Conservation (phyloP, 1,140 invertebrate genomes). For the Drosophila arizonae region DNA sequence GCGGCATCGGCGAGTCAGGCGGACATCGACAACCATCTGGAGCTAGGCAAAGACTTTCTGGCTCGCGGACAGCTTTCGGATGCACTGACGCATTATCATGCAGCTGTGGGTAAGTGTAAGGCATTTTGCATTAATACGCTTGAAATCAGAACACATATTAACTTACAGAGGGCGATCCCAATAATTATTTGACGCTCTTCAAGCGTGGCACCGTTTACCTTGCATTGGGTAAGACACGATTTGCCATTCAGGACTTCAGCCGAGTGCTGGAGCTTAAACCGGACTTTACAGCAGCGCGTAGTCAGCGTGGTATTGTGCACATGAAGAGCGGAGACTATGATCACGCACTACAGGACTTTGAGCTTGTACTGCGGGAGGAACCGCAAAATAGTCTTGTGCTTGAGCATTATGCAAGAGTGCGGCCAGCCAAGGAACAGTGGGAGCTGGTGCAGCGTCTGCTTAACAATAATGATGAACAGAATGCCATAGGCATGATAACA, state of each 20-base stretch:
- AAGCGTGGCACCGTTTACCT: constrained; percentile 98
- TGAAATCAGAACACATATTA: not conserved
- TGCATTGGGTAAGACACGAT: constrained; percentile 97
- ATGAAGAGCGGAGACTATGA: constrained; percentile 94
- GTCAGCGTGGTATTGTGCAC: constrained; percentile 94
- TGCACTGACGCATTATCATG: constrained; percentile 98
- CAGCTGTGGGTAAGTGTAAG: constrained; percentile 92
- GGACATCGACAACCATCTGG: constrained; percentile 96
- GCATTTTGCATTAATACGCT: too few species aligned
- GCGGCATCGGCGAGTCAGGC: constrained; percentile 86
- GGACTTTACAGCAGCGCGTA: constrained; percentile 94
- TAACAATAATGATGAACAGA: constrained; percentile 86
- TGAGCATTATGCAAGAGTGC: constrained; percentile 86
- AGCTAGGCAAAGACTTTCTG: constrained; percentile 95
- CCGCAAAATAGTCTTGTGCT: constrained; percentile 90
- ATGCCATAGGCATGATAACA: constrained; percentile 88
- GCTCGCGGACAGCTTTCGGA: constrained; percentile 96
- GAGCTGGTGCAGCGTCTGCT: constrained; percentile 87
- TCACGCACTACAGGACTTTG: constrained; percentile 92
- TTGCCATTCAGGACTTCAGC: constrained; percentile 96
- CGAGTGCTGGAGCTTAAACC: constrained; percentile 96
- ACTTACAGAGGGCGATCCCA: constrained; percentile 94
- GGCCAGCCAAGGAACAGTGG: constrained; percentile 87
- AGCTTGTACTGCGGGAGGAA: constrained; percentile 87
- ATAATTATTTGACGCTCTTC: constrained; percentile 97